Base-by-base conservation (phyloP, 2,113 vertebrate genomes). In the Myrmecophaga tridactyla region DNA sequence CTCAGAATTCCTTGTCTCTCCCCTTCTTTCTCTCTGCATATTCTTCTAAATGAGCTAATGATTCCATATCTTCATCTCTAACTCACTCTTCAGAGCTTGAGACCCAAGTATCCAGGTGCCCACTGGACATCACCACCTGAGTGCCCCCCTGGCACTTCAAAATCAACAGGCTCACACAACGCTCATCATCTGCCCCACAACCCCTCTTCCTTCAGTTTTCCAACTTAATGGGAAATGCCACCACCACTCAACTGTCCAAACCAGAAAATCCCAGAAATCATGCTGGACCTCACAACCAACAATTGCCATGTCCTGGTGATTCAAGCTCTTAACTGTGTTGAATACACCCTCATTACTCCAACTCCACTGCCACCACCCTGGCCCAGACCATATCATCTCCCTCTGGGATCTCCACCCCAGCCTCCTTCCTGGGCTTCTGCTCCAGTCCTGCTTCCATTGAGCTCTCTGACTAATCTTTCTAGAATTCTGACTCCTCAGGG, bases 41-140 rank as follows among this genome's bases (percentile, higher is more conserved):
- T 39, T 56, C 58, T 69, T 90, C 60, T 51, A 21, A 1, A 6
- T 3, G 20, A 85, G 43, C 20, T 10, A 11, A 58, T 8, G 9
- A 51, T 62, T 72, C 31, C 29, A 67, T 58, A 73, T 43, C 34
- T 60, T 65, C 48, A 0, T 5, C n/a, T 60, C 27, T 18, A 56
- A 76, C 18, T 58, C n/a, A 7, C 36, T 46, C 34, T 70, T 25
- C 63, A 70, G 31, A 86, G 43, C 20, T 2, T 0, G 10, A 73
- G 43, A 15, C 0, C 34, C 53, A 2, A 1, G 25, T 6, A 39
- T 51, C 25, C 34, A 36, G 58, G 34, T 72, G 7, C 1, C 15
- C 56, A 51, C 48, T 14, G 48, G 21, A 7, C 0, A 0, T n/a
- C 36, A 17, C 46, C n/a, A 31, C 7, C 3, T 4, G 6, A 25